Percentiles rank a stretch among this genome's conserved stretches.
phyloP scores from a whole-genome alignment of 2,113 vertebrate genomes.

The Callipepla squamata region DNA sequence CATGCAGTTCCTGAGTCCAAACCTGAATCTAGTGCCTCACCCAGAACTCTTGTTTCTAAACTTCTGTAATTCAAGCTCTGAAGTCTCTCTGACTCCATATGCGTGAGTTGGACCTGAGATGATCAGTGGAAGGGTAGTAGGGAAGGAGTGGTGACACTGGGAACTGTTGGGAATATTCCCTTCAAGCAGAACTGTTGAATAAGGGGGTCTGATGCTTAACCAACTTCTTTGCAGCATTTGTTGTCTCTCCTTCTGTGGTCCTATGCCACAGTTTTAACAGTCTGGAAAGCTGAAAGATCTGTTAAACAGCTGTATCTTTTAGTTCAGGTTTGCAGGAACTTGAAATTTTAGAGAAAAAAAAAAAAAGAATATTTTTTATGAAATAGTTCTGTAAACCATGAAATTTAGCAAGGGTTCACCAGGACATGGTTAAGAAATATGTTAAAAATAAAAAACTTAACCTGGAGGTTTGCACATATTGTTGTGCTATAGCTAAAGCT shows the following conservation, averaged over 20 bases:
- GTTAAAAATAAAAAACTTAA: neutral
- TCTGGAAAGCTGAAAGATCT: neutral
- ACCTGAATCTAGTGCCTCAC: neutral
- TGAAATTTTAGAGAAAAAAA: neutral
- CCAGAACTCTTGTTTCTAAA: neutral
- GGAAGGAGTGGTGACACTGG: neutral
- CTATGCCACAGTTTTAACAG: neutral
- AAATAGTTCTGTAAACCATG: neutral
- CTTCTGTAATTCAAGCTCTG: neutral
- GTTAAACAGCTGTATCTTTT: neutral
- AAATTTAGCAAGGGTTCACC: neutral
- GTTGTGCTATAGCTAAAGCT: neutral
- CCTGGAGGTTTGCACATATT: neutral
- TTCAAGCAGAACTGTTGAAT: neutral
- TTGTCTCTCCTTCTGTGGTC: neutral
- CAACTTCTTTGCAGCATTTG: neutral
- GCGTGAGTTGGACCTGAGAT: neutral
- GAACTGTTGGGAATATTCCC: neutral
- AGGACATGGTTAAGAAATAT: neutral
- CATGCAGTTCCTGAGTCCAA: neutral
- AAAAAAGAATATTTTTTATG: neutral
- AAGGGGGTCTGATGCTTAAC: neutral
- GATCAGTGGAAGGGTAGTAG: fast-evolving
- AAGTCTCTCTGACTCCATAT: neutral
- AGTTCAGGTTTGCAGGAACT: neutral